phyloP scores from a whole-genome alignment of 2,797 vertebrate genomes.

The Ctenosaura bakeri region DNA sequence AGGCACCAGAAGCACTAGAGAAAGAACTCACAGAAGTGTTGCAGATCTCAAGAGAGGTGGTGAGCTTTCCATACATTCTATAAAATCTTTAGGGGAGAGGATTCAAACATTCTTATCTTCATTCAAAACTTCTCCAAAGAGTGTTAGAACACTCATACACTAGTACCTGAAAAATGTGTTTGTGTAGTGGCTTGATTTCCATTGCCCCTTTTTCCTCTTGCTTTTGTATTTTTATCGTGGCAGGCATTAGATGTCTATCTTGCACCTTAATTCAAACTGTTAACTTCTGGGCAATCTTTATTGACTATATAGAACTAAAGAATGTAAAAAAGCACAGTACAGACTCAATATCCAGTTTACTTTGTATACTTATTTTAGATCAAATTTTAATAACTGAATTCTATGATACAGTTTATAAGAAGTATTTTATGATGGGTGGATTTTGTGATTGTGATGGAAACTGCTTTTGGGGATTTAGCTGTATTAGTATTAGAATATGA shows the following conservation, averaged over 20 bases:
- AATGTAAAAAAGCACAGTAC: neutral
- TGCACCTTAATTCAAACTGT: neutral
- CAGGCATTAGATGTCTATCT: neutral
- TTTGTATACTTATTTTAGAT: constrained; percentile 31
- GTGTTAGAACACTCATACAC: neutral
- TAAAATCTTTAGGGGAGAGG: too few species aligned
- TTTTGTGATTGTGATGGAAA: constrained; percentile 18
- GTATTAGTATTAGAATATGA: constrained; percentile 3
- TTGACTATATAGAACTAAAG: neutral
- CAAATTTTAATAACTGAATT: constrained; percentile 36
- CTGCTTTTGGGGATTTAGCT: neutral
- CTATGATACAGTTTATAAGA: neutral
- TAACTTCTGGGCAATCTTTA: neutral
- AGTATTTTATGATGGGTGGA: constrained; percentile 6
- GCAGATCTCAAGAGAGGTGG: too few species aligned
- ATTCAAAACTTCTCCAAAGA: neutral
- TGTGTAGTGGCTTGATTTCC: neutral
- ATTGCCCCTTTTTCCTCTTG: neutral
- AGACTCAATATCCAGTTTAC: neutral
- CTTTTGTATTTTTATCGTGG: neutral
- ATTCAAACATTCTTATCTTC: neutral
- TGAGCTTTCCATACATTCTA: neutral
- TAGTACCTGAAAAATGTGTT: too few species aligned
- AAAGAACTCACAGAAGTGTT: neutral
- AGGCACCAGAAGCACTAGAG: neutral